Conservation (phyloP, 2,888 invertebrate genomes). For the Nineta flava region DNA sequence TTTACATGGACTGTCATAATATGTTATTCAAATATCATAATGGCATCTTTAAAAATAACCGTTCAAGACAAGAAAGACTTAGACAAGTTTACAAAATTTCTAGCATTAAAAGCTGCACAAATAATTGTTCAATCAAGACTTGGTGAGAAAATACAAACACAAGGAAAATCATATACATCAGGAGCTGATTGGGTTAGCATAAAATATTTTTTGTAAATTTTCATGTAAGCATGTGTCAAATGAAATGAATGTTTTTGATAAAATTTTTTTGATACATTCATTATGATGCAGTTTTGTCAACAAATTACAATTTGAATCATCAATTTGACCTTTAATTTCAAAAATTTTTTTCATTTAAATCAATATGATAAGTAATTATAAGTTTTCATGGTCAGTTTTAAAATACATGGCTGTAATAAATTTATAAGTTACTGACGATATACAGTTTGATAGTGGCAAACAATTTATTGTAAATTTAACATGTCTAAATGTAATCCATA, state of each 20-base stretch:
- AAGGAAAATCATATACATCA: constrained; percentile 59
- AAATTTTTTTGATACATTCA: neutral
- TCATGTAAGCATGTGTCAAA: neutral
- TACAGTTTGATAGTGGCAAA: too few relatives aligned
- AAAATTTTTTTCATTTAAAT: too few relatives aligned
- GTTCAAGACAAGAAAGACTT: constrained; percentile 58
- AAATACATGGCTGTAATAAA: too few relatives aligned
- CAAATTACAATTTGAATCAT: too few relatives aligned
- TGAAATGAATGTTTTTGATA: neutral
- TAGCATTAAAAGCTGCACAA: constrained; percentile 76
- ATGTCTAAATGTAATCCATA: too few relatives aligned
- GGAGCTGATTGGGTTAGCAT: constrained; percentile 67
- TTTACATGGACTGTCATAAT: too few relatives aligned
- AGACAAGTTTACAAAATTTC: constrained; percentile 78
- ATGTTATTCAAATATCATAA: neutral
- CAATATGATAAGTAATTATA: too few relatives aligned
- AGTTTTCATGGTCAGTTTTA: too few relatives aligned
- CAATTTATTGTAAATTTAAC: too few relatives aligned
- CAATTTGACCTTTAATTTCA: too few relatives aligned
- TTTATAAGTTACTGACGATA: too few relatives aligned
- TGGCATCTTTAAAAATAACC: constrained; percentile 26
- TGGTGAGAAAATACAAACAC: constrained; percentile 69
- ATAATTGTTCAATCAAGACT: constrained; percentile 84
- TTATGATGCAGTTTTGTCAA: too few relatives aligned
- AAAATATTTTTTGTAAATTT: neutral